A percentile compares a stretch with the other conserved stretches of the same genome.
These are phyloP conservation scores for Sminthurides aquaticus DNA, from an alignment of 2,888 invertebrate genomes.

Conservation along the genomic window DNA sequence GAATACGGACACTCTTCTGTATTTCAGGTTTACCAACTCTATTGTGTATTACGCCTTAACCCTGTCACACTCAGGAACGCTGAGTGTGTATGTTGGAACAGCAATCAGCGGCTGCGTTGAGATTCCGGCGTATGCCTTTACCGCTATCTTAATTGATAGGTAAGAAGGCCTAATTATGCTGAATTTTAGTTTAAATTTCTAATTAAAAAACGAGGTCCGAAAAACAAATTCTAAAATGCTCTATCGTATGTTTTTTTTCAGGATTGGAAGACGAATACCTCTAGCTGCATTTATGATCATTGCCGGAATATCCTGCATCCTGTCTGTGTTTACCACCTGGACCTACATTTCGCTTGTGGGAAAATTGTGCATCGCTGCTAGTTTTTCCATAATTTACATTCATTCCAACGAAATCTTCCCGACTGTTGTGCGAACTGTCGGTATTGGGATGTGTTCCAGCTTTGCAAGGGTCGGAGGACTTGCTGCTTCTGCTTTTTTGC, in stretches of 20 bases:
- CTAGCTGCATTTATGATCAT: slow-evolving; percentile 38
- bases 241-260: slow-evolving; percentile 8
- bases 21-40: slow-evolving; percentile 44
- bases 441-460: slow-evolving; percentile 44
- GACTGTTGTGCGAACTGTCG: slow-evolving; percentile 49
- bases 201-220: neutral
- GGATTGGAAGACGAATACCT: slow-evolving; percentile 43
- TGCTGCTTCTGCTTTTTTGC: slow-evolving; percentile 41
- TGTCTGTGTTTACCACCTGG: slow-evolving; percentile 27
- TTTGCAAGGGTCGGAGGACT: slow-evolving; percentile 45
- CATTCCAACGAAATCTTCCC: slow-evolving; percentile 51
- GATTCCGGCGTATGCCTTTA: slow-evolving; percentile 44
- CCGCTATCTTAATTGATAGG: slow-evolving; percentile 42
- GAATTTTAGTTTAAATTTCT: too few species aligned
- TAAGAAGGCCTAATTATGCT: slow-evolving; percentile 23
- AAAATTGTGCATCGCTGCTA: slow-evolving; percentile 50
- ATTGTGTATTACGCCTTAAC: slow-evolving; percentile 45
- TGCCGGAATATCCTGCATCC: slow-evolving; percentile 39
- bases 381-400: slow-evolving; percentile 50
- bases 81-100: slow-evolving; percentile 43
- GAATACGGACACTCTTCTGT: too few species aligned
- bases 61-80: slow-evolving; percentile 42
- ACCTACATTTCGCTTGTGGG: slow-evolving; percentile 45
- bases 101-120: slow-evolving; percentile 44
- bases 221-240: neutral